These are phyloP conservation scores for crab-eating macaque (Macaca fascicularis) DNA, from an alignment of 2,113 vertebrate genomes.

Conservation along the genomic window T2T-MFA8v1.1 NC_088389.1:89595501-89596000, in stretches of 20 bases:
- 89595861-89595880: too few species aligned
- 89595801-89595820: too few species aligned
- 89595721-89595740: neutral
- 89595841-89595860: too few species aligned
- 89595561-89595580: neutral
- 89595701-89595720: neutral
- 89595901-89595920: too few species aligned
- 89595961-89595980: too few species aligned
- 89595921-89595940: too few species aligned
- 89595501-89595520: neutral
- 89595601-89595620: neutral
- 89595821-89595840: too few species aligned
- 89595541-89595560: neutral
- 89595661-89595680: neutral
- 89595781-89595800: too few species aligned
- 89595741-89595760: neutral
- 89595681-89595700: neutral
- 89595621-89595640: neutral
- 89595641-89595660: neutral
- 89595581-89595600: neutral
- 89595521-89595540: neutral
- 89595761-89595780: neutral
- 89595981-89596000: too few species aligned
- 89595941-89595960: too few species aligned
- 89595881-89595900: too few species aligned